Conservation (phyloP, 2,113 vertebrate genomes). For the Tenebrosternarchus preto region DNA sequence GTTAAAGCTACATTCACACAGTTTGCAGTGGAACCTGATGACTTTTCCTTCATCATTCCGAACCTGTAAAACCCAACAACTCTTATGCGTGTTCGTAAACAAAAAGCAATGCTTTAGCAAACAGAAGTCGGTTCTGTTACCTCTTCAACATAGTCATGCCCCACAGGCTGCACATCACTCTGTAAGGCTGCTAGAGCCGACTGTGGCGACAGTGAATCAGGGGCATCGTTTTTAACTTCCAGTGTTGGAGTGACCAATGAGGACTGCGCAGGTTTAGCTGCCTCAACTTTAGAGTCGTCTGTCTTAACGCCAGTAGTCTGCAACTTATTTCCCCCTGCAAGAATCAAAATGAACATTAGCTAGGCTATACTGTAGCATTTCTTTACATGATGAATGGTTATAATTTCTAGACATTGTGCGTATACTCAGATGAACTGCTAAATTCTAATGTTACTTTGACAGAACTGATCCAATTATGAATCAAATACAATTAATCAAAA, state of each 20-base stretch:
- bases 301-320: slow-evolving; percentile 85
- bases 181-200: slow-evolving; percentile 88
- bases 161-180: slow-evolving; percentile 96
- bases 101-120: no score
- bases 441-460: no score
- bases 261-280: slow-evolving; percentile 72
- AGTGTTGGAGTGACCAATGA: slow-evolving; percentile 69
- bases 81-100: no score
- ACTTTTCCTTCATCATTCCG: slow-evolving; percentile 98
- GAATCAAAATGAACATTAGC: not conserved
- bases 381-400: not conserved
- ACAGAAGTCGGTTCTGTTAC: slow-evolving; percentile 63
- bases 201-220: slow-evolving; percentile 80
- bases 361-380: not conserved
- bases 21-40: slow-evolving; percentile 96
- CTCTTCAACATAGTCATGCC: slow-evolving; percentile 98
- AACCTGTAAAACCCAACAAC: slow-evolving; percentile 74
- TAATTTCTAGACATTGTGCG: not conserved
- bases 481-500: no score
- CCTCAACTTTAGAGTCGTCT: slow-evolving; percentile 86
- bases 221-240: slow-evolving; percentile 80
- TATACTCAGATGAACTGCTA: no score
- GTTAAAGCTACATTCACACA: slow-evolving; percentile 98
- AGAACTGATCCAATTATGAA: no score
- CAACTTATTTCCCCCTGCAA: slow-evolving; percentile 89